Evolutionary conservation across 2,113 vertebrate genomes (phyloP), one percentile per base, ranked within the genome.

Genomic region (Sylvia atricapilla): DNA sequence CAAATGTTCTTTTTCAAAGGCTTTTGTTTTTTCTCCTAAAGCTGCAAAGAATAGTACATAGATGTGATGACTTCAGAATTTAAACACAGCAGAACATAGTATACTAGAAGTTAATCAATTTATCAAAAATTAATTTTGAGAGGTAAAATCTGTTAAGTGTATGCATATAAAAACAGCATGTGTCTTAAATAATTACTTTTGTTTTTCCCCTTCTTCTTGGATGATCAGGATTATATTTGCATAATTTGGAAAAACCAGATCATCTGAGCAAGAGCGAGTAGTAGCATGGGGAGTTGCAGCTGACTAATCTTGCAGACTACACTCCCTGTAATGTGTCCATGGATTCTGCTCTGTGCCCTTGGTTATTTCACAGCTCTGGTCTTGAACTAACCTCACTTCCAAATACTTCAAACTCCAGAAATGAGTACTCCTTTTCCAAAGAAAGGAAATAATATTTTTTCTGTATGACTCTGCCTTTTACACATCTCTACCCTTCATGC

Each of bases 381-480:
- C 62, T 89, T 52, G 60, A 93, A 78, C 37, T 35, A 70, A 50
- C 64, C 46, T 87, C 52, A 79, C 23, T 84, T 93, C 49, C 77
- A 94, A 87, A 87, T 15, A 73, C 22, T 87, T 72, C 31, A 24
- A 82, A 50, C 31, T 94, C 8, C 4, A 89, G 81, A 95, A 96
- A 96, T 75, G 66, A 95, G 47, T 86, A 89, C 15, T 63, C 60
- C 39, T 70, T 44, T 94, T 94, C 76, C 88, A 79, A 88, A 75
- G 80, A 96, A 94, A 93, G 30, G 24, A 86, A 92, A 17, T 9
- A 10, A 10, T 64, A 31, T 35, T 66, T 75, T 82, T 85, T 75
- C 86, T 74, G 25, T 81, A 92, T 81, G 64, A 89, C 86, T 93
- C 76, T 47, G 30, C 31, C n/a, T 77, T 63, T 41, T 25, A 59